phyloP scores from a whole-genome alignment of 2,113 vertebrate species.

The Tetraodon nigroviridis region DNA sequence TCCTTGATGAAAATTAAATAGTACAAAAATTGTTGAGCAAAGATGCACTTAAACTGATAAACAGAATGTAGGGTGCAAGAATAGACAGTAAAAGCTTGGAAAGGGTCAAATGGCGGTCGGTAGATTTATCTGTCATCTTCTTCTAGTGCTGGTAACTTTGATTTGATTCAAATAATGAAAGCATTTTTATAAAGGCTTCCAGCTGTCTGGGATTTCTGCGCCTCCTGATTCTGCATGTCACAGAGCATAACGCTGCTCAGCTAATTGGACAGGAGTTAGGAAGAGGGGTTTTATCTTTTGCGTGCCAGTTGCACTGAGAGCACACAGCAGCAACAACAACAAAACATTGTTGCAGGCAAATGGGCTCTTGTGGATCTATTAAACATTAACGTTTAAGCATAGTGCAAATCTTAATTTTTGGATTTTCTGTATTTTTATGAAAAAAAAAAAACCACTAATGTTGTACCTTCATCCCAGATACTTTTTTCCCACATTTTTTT shows the following conservation, averaged over 20 bases:
- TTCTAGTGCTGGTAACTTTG: slow-evolving; percentile 16
- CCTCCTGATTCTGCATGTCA: slow-evolving; percentile 22
- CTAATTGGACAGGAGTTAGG: slow-evolving; percentile 17
- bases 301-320: slow-evolving; percentile 9
- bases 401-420: not conserved
- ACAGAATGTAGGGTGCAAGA: slow-evolving; percentile 1
- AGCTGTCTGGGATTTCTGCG: slow-evolving; percentile 28
- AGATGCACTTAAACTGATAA: not conserved
- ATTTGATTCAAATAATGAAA: slow-evolving; percentile 34
- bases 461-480: no score
- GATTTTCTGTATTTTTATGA: no score
- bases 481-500: no score
- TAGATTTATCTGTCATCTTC: slow-evolving; percentile 24
- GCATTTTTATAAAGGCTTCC: slow-evolving; percentile 18
- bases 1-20: no score
- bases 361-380: not conserved
- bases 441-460: no score
- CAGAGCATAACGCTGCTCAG: slow-evolving; percentile 12
- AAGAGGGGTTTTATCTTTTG: slow-evolving; percentile 15
- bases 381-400: not conserved
- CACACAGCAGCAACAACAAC: not conserved
- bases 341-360: not conserved
- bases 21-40: no score
- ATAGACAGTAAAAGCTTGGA: not conserved
- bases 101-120: not conserved